Base-by-base conservation (phyloP, 2,113 vertebrate genomes). In the Pseudopipra pipra region DNA sequence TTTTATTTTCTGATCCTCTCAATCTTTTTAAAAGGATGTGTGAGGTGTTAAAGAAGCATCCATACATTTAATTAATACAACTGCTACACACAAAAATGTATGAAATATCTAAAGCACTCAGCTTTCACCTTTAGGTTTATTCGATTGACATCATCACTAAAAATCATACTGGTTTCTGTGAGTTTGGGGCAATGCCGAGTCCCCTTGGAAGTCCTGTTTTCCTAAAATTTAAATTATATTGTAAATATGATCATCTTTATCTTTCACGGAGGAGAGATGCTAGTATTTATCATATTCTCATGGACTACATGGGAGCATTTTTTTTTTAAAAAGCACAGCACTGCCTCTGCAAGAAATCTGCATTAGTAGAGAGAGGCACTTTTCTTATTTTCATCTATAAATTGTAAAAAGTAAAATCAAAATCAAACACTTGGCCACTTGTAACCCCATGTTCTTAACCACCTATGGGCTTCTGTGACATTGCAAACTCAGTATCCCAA, bases 381-480 rank as follows among this genome's bases (percentile, higher is more conserved):
- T 96, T 58, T 83, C 31, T 27, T 85, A 66, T 80, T 83, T 79
- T 28, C 12, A 37, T 76, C 27, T 68, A n/a, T 35, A 49, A 68
- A 83, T 19, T 80, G 8, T 44, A 63, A 86, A 71, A 83, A n/a
- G 3, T 44, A 68, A 86, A 74, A 35, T 28, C 12, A 59, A 92
- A 72, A 16, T 28, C 14, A 74, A 81, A 44, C 25, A 47, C 31
- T 68, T 0, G 0, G 9, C 5, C 33, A 23, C 9, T 55, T 68
- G 24, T 27, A 81, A 49, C 17, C 10, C 17, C 1, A 0, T 43
- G 28, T 20, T 49, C 19, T 78, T 82, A 81, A 25, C 16, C 9
- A 43, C 35, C 28, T 41, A 31, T 10, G 6, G 23, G 25, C 17
- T 72, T 66, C 39, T 80, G 27, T 47, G 47, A 39, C 44, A 20